Conservation (phyloP, 2,888 invertebrate species). For the Orthonychiurus folsomi region DNA sequence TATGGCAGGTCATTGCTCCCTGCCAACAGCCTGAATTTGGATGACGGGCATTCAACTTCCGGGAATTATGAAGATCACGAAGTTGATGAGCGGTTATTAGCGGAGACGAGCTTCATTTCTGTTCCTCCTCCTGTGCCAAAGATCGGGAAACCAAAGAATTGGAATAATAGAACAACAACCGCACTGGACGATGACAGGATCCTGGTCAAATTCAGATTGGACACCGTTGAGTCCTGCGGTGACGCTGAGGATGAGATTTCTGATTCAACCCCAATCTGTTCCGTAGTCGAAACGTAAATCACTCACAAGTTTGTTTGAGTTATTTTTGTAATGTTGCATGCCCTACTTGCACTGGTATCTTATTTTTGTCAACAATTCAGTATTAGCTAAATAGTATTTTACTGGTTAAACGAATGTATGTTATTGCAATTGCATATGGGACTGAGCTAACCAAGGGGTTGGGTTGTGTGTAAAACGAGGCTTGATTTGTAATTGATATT, state of each 20-base stretch:
- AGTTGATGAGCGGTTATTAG: slow-evolving; percentile 14
- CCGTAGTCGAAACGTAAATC: background rate
- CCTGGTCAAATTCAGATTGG: background rate
- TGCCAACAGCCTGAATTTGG: background rate
- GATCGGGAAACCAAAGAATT: background rate
- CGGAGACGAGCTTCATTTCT: slow-evolving; percentile 34
- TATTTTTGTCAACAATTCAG: too few species aligned
- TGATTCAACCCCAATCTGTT: background rate
- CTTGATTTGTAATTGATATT: too few species aligned
- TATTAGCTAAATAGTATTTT: too few species aligned
- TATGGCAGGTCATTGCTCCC: slow-evolving; percentile 23
- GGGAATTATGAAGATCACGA: slow-evolving; percentile 15
- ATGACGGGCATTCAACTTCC: too few species aligned
- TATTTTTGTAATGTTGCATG: background rate
- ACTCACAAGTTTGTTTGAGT: background rate
- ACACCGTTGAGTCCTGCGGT: background rate
- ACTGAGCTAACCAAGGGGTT: too few species aligned
- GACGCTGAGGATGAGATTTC: background rate
- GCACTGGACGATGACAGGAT: slow-evolving; percentile 1
- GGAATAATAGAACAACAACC: background rate
- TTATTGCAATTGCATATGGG: too few species aligned
- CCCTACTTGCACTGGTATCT: too few species aligned
- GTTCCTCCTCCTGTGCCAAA: background rate
- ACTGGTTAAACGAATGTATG: too few species aligned
- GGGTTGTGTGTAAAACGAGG: too few species aligned